Evolutionary conservation across 2,113 vertebrate species (phyloP).

Genomic region (Rhinoptilus africanus): DNA sequence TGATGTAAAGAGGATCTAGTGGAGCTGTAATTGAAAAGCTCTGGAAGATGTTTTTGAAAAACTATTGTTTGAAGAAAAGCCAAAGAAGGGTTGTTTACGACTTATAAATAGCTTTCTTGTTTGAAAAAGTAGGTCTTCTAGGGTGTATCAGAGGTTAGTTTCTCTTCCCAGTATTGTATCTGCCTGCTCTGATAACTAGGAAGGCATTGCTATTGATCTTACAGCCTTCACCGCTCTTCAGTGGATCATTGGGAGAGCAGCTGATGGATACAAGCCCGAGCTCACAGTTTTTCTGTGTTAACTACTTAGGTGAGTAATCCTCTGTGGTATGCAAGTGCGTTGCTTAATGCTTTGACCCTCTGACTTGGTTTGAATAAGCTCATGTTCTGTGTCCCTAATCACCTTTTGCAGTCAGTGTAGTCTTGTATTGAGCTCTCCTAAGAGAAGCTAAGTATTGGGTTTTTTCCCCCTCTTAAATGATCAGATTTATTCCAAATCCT

Average conservation of each 20-base stretch:
- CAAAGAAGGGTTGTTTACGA: background rate
- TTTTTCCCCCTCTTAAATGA: background rate
- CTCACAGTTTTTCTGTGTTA: background rate
- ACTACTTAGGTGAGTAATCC: background rate
- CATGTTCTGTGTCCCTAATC: background rate
- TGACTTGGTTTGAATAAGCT: constrained; percentile 1
- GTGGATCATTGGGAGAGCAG: background rate
- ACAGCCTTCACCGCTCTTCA: background rate
- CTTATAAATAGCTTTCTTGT: background rate
- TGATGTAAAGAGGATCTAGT: background rate
- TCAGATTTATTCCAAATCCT: background rate
- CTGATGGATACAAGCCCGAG: background rate
- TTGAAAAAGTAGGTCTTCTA: background rate
- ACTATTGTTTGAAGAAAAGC: background rate
- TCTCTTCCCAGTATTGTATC: background rate
- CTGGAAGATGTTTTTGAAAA: background rate
- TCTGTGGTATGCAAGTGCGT: background rate
- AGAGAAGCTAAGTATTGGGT: background rate
- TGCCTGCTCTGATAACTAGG: background rate
- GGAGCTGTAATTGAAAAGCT: background rate
- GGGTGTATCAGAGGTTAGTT: background rate
- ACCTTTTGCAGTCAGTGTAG: background rate
- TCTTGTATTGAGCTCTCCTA: background rate
- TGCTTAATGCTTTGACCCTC: background rate
- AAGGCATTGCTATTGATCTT: background rate